phyloP scores from a whole-genome alignment of 37 sponge, comb jelly and placozoan species.

The Spongilla lacustris region DNA sequence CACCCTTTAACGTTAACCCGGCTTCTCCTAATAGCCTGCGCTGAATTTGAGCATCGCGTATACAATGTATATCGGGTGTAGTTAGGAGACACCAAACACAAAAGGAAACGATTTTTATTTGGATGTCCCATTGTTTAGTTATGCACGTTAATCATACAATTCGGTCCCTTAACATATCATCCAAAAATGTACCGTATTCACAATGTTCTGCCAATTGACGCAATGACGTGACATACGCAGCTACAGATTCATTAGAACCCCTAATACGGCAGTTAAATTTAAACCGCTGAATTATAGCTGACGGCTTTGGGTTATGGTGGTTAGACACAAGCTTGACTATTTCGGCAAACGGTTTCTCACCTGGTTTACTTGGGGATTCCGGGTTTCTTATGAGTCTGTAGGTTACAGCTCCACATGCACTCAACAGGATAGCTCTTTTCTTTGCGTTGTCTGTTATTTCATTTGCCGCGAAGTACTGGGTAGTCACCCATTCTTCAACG shows the following conservation, averaged over 20 bases:
- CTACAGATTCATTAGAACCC: conserved; percentile 17
- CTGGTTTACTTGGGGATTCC: conserved; percentile 12
- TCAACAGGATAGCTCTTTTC: conserved; percentile 31
- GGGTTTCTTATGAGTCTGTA: too few relatives aligned
- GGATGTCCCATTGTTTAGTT: too few relatives aligned
- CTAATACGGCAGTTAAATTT: conserved; percentile 22
- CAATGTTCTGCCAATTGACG: conserved; percentile 17
- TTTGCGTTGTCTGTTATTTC: not conserved
- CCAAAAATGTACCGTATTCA: conserved; percentile 7
- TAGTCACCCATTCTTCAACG: too few relatives aligned
- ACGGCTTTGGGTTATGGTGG: conserved; percentile 22
- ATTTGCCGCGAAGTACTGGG: too few relatives aligned
- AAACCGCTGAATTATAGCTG: conserved; percentile 17
- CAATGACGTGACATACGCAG: conserved; percentile 15
- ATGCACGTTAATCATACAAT: too few relatives aligned
- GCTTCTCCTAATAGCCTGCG: conserved; percentile 16
- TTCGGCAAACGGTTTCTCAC: not conserved
- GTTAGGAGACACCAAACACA: too few relatives aligned
- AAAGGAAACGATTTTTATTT: too few relatives aligned
- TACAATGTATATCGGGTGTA: too few relatives aligned
- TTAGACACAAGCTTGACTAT: conserved; percentile 4
- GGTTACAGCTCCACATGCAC: conserved; percentile 16
- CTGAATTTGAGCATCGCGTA: conserved; percentile 13
- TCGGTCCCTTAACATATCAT: conserved; percentile 34
- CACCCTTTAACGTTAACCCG: conserved; percentile 15